phyloP scores from a whole-genome alignment of 2,113 vertebrate species.

The Ginglymostoma cirratum region DNA sequence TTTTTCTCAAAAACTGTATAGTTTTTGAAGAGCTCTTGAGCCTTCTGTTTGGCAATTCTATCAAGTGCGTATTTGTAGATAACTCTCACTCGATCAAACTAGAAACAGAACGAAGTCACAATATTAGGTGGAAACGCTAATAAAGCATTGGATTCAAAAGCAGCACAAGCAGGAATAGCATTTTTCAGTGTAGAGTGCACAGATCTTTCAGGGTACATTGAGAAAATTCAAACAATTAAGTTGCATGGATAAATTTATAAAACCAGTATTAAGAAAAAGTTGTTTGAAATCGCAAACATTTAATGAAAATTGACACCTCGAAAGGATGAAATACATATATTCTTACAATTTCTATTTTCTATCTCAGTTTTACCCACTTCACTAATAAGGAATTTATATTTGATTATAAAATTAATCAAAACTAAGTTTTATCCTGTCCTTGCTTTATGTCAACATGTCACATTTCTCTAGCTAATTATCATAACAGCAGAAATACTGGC shows the following conservation, averaged over 20 bases:
- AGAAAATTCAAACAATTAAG: neutral
- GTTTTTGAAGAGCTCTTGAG: constrained; percentile 94
- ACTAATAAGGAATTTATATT: neutral
- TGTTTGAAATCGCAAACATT: neutral
- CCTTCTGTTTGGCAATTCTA: constrained; percentile 85
- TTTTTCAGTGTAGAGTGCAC: neutral
- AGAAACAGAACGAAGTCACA: constrained; percentile 43
- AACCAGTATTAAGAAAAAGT: neutral
- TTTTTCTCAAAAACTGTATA: constrained; percentile 98
- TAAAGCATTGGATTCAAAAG: neutral
- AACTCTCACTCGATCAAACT: constrained; percentile 93
- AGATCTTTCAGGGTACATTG: neutral
- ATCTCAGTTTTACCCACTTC: neutral
- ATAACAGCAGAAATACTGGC: neutral
- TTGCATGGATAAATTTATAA: neutral
- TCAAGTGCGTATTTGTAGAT: constrained; percentile 96
- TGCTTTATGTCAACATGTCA: neutral
- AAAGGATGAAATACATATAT: neutral
- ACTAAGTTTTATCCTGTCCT: neutral
- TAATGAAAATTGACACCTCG: neutral
- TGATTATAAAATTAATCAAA: neutral
- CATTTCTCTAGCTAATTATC: neutral
- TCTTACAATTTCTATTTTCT: neutral
- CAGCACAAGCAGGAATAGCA: neutral
- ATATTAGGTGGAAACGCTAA: neutral